Evolutionary conservation across 2,888 invertebrate genomes (phyloP).

Genomic region (Aphelenchoides bicaudatus): DNA sequence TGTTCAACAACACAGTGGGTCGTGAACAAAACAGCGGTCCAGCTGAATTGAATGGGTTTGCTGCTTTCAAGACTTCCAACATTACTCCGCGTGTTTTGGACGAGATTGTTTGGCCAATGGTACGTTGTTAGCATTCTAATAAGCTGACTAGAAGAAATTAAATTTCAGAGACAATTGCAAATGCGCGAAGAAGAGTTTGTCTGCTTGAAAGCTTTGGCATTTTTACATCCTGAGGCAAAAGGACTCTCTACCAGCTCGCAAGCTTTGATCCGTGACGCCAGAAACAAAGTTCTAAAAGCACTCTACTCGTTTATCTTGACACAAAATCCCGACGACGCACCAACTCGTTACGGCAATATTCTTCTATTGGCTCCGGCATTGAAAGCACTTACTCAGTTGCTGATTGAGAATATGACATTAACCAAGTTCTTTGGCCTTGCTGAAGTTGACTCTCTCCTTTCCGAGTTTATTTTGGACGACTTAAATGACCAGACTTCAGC

Average conservation of each 20-base stretch:
- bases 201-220: constrained; percentile 94
- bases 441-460: constrained; percentile 55
- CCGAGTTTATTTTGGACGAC: constrained; percentile 59
- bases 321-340: constrained; percentile 57
- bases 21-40: constrained; percentile 24
- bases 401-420: constrained; percentile 60
- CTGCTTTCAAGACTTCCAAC: constrained; percentile 51
- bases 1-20: constrained; percentile 59
- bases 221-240: constrained; percentile 78
- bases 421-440: constrained; percentile 59
- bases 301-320: constrained; percentile 56
- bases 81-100: constrained; percentile 75
- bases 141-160: constrained; percentile 15
- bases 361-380: constrained; percentile 56
- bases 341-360: constrained; percentile 53
- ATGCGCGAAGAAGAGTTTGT: constrained; percentile 97
- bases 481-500: constrained; percentile 41
- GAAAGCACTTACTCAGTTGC: constrained; percentile 57
- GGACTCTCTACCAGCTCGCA: constrained; percentile 44
- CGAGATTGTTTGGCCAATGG: constrained; percentile 88
- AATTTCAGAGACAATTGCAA: constrained; percentile 71
- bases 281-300: constrained; percentile 57
- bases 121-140: constrained; percentile 87
- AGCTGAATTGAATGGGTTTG: constrained; percentile 52
- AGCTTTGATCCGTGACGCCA: constrained; percentile 52